Conservation (phyloP, 2,888 invertebrate species). For the Sarcophaga subvicina region DNA sequence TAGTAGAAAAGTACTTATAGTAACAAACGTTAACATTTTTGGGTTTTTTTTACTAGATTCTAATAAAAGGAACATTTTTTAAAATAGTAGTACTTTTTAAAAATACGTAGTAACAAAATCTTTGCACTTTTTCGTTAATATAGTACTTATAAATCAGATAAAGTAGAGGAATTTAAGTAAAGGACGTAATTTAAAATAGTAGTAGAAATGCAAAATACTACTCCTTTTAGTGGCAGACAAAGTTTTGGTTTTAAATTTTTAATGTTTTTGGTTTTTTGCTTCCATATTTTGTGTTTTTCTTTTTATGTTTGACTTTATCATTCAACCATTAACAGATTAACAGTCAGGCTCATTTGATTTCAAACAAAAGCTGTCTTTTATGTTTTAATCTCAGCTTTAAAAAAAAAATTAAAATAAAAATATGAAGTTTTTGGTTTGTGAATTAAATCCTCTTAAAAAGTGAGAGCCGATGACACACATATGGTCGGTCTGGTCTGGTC, state of each 20-base stretch:
- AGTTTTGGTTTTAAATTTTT: no score
- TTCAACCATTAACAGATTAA: background rate
- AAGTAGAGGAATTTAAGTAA: no score
- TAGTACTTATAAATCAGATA: no score
- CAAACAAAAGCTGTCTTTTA: slow-evolving; percentile 11
- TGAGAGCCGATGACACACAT: background rate
- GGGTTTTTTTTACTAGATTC: no score
- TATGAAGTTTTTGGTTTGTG: background rate
- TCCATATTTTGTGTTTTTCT: background rate
- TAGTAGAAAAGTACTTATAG: no score
- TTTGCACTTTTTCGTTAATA: no score
- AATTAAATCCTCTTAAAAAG: background rate
- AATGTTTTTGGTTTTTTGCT: background rate
- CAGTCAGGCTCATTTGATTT: background rate
- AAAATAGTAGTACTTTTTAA: no score
- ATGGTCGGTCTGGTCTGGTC: background rate
- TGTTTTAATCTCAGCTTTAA: background rate
- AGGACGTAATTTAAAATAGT: no score
- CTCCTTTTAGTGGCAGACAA: no score
- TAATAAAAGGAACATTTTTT: no score
- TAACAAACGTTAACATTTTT: no score
- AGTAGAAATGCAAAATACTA: background rate
- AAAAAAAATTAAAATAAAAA: background rate
- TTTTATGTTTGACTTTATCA: background rate
- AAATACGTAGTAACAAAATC: no score